Conservation (phyloP, 2,797 vertebrate genomes). For the Channallabes apus region DNA sequence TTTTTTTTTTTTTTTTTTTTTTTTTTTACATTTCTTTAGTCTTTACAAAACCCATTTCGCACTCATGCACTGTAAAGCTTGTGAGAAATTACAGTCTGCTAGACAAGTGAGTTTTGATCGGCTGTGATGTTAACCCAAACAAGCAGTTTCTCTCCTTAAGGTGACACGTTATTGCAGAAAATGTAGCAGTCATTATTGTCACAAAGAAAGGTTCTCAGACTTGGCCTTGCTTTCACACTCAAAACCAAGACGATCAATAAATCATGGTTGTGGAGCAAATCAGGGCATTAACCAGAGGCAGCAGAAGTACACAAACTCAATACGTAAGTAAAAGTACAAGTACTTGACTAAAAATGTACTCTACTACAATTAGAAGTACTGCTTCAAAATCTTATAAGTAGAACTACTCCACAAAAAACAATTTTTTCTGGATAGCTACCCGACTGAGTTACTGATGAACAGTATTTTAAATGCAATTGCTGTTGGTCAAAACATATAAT, state of each 20-base stretch:
- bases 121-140: neutral
- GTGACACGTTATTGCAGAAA: neutral
- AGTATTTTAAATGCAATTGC: too few relatives aligned
- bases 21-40: neutral
- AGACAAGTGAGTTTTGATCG: neutral
- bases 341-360: too few relatives aligned
- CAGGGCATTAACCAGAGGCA: neutral
- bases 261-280: neutral
- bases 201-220: neutral
- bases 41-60: neutral
- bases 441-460: too few relatives aligned
- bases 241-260: neutral
- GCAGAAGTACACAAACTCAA: too few relatives aligned
- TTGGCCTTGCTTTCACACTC: neutral
- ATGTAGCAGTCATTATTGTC: neutral
- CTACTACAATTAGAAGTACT: too few relatives aligned
- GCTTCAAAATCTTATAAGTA: too few relatives aligned
- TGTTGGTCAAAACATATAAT: too few relatives aligned
- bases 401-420: too few relatives aligned
- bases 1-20: too few relatives aligned
- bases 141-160: neutral
- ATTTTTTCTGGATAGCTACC: too few relatives aligned
- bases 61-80: neutral
- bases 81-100: neutral
- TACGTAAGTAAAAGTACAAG: too few relatives aligned